Conservation (phyloP, 2,797 vertebrate species). For the Yasuhikotakia modesta region DNA sequence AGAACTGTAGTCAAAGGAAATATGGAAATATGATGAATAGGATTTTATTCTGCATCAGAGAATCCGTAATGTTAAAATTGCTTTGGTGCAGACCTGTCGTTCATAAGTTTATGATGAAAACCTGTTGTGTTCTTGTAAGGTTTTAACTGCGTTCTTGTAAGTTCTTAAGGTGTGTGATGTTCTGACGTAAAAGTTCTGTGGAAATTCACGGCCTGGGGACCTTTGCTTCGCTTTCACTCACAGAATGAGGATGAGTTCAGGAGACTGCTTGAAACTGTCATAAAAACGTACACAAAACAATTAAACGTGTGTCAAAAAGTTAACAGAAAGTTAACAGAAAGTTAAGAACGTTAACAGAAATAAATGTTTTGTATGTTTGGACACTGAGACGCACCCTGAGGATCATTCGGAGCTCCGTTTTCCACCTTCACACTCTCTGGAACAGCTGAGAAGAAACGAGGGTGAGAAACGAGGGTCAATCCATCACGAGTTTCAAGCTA, state of each 20-base stretch:
- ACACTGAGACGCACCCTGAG: slow-evolving; percentile 69
- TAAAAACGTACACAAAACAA: slow-evolving; percentile 14
- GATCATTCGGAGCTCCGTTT: slow-evolving; percentile 70
- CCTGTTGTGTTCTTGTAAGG: background rate
- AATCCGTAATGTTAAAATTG: background rate
- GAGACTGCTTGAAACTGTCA: slow-evolving; percentile 72
- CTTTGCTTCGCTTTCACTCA: background rate
- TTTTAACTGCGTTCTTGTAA: too few species aligned
- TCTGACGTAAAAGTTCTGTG: background rate
- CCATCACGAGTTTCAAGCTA: too few species aligned
- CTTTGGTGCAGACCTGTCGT: background rate
- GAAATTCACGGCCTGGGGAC: background rate
- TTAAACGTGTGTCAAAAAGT: background rate
- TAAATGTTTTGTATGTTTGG: background rate
- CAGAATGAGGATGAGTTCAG: slow-evolving; percentile 60
- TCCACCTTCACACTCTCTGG: slow-evolving; percentile 72
- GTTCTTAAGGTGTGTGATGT: background rate
- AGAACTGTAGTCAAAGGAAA: slow-evolving; percentile 27
- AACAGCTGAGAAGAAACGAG: slow-evolving; percentile 61
- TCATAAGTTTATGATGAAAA: background rate
- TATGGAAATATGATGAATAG: background rate
- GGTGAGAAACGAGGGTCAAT: too few species aligned
- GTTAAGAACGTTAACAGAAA: background rate
- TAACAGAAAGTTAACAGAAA: background rate
- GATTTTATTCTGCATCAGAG: background rate